These are phyloP conservation scores for Podabrus alpinus DNA, from an alignment of 2,888 invertebrate species.

Conservation along the genomic window DNA sequence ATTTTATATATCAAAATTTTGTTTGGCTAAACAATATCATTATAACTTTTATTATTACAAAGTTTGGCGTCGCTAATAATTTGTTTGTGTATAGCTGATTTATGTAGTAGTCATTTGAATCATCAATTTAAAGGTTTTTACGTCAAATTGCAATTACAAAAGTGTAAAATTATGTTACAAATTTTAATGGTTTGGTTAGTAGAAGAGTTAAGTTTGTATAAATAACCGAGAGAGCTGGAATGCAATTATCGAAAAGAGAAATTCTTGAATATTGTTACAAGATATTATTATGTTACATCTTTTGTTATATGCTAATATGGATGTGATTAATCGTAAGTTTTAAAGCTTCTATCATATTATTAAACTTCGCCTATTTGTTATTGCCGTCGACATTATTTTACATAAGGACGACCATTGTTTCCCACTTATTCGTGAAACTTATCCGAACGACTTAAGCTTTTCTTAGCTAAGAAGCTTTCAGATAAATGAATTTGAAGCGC, in stretches of 20 bases:
- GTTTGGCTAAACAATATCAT: not conserved
- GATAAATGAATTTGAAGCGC: conserved; percentile 26
- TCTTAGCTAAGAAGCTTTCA: conserved; percentile 27
- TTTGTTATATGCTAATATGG: conserved; percentile 51
- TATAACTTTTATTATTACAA: not conserved
- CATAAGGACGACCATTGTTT: conserved; percentile 39
- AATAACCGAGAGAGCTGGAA: conserved; percentile 13
- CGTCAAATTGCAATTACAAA: not conserved
- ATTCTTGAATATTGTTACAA: conserved; percentile 24
- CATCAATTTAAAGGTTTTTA: not conserved
- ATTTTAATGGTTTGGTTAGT: not conserved
- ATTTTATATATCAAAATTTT: not conserved
- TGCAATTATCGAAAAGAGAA: conserved; percentile 13
- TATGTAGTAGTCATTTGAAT: not conserved
- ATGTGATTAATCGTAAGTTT: conserved; percentile 47
- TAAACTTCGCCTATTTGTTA: conserved; percentile 52
- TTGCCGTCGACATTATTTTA: conserved; percentile 44
- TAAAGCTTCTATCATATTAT: conserved; percentile 44
- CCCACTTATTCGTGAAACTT: conserved; percentile 34
- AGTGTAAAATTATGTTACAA: not conserved
- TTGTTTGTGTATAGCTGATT: not conserved
- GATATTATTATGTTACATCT: conserved; percentile 43
- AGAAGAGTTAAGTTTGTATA: not conserved
- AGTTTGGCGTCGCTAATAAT: not conserved
- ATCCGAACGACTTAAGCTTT: conserved; percentile 3